Conservation (phyloP, 2,888 invertebrate genomes). For the Lasioglossum zephyrum region DNA sequence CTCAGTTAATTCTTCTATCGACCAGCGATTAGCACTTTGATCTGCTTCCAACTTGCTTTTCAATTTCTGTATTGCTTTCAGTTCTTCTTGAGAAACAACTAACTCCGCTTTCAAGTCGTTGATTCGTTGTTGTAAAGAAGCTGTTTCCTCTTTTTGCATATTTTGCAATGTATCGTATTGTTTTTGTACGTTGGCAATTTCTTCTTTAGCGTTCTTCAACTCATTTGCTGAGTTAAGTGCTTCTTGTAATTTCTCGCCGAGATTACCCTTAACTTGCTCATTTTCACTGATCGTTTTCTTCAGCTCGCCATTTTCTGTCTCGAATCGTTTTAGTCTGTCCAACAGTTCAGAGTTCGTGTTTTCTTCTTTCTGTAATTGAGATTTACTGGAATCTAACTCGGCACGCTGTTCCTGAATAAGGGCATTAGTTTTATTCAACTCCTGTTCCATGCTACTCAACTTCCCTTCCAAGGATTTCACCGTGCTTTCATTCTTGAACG, state of each 20-base stretch:
- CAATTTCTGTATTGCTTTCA: conserved; percentile 65
- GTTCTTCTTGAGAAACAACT: conserved; percentile 69
- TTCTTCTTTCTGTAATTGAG: conserved; percentile 66
- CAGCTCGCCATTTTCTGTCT: conserved; percentile 69
- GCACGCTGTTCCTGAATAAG: conserved; percentile 64
- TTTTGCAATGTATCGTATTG: conserved; percentile 78
- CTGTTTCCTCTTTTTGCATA: conserved; percentile 75
- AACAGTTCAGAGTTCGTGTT: conserved; percentile 64
- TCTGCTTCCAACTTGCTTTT: conserved; percentile 71
- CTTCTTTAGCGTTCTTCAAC: conserved; percentile 69
- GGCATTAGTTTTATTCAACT: conserved; percentile 66
- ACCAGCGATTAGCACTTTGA: conserved; percentile 74
- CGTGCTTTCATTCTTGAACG: conserved; percentile 70
- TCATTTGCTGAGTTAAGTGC: conserved; percentile 75
- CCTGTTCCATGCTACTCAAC: conserved; percentile 60
- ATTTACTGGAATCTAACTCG: conserved; percentile 69
- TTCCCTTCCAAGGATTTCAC: conserved; percentile 72
- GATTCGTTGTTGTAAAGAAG: conserved; percentile 64
- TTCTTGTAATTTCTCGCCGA: conserved; percentile 84
- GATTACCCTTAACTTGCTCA: conserved; percentile 85
- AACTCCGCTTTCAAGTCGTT: conserved; percentile 71
- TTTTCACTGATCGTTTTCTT: conserved; percentile 52
- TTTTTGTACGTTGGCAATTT: conserved; percentile 56
- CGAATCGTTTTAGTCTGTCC: conserved; percentile 56
- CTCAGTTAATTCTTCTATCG: conserved; percentile 84